Percentiles rank a stretch among this genome's conserved stretches.
Evolutionary conservation across 2,888 invertebrate species (phyloP).

Genomic region (Microplitis manilae): DNA sequence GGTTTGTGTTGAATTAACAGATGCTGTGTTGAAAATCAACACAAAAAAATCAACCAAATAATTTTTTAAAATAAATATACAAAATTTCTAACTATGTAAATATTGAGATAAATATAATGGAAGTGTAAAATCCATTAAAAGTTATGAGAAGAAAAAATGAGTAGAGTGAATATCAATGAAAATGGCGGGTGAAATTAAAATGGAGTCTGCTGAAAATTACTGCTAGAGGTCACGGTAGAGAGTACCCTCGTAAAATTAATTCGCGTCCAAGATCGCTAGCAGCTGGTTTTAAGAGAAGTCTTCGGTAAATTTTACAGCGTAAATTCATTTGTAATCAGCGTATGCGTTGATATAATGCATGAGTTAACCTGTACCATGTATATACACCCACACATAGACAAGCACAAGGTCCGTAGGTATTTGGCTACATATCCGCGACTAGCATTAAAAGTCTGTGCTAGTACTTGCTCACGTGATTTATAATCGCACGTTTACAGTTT

Average conservation of each 20-base stretch:
- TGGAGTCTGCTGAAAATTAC: not conserved
- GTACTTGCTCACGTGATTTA: conserved; percentile 54
- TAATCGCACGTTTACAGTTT: conserved; percentile 57
- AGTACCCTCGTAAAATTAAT: not conserved
- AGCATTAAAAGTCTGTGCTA: conserved; percentile 42
- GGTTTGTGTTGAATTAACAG: too few species aligned
- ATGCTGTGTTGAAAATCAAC: too few species aligned
- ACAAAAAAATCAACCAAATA: too few species aligned
- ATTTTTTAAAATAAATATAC: too few species aligned
- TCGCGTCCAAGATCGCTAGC: not conserved
- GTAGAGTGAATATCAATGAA: not conserved
- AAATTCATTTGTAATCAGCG: not conserved
- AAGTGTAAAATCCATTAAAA: too few species aligned
- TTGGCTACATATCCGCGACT: conserved; percentile 43
- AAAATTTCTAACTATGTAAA: too few species aligned
- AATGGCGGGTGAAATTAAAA: not conserved
- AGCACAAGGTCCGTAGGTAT: conserved; percentile 16
- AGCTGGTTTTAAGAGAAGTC: not conserved
- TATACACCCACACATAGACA: not conserved
- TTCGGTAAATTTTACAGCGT: not conserved
- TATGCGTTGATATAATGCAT: not conserved
- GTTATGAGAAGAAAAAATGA: not conserved
- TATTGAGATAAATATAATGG: not conserved
- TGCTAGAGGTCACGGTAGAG: too few species aligned
- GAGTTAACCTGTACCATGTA: not conserved